Base-by-base conservation (phyloP, 1,140 invertebrate species). In the Metaphire vulgaris region DNA sequence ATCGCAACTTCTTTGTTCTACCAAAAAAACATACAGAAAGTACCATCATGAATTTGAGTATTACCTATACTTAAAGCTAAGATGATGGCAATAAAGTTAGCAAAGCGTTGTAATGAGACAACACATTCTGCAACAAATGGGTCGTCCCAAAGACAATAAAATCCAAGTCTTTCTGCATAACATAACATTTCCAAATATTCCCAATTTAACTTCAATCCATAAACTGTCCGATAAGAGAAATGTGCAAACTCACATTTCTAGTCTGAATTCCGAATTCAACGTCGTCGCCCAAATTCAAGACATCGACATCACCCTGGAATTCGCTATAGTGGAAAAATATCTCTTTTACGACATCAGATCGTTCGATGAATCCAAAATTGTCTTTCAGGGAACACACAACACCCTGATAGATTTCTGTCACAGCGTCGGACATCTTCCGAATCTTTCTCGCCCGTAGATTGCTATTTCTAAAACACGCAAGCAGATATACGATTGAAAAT, bases 291-390 rank as follows among this genome's bases (percentile, higher is more conserved):
- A 97, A 89, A 82, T 90, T 89, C 68, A 97, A 87, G 81, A 93
- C 91, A 76, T 83, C 93, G 66, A 87, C 86, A 77, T 86, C 82
- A 6, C 82, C 85, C 89, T 83, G 81, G 77, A 83, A 87, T 80
- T 87, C 87, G 75, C 85, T 86, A 79, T 86, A 98, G 88, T 97
- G 95, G 86, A 97, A 97, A 89, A 97, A 98, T 79, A 98, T 93
- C 89, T 98, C 96, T 85, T 92, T 92, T 81, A 96, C 93, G 82
- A 97, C 94, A 80, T 94, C 91, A 69, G 92, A 88, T 64, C 94
- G 95, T 87, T 99, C 96, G 81, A 99, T 98, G 84, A 99, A 98
- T 30, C 96, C 96, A 88, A 96, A 98, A 77, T 93, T 93, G 82
- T 99, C 96, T 87, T 99, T 98, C 12, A 99, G 89, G 1, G 95